Percentiles rank a stretch among this genome's conserved stretches.
Conservation (phyloP, 2,888 invertebrate species). For the Eupelmus urozonus region DNA sequence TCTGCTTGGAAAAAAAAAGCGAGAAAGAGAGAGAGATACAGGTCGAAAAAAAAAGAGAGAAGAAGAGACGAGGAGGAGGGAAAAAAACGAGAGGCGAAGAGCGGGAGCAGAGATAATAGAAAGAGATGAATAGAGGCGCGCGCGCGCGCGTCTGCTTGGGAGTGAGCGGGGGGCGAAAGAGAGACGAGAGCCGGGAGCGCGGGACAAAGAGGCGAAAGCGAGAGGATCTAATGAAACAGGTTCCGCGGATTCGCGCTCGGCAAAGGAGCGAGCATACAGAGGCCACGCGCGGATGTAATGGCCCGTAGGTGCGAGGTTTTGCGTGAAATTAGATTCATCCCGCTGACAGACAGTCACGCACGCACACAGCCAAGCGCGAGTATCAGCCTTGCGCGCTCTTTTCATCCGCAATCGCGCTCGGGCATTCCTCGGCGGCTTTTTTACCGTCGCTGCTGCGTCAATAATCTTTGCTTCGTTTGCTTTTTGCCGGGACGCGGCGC, state of each 20-base stretch:
- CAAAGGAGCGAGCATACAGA: conserved; percentile 39
- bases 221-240: conserved; percentile 63
- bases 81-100: conserved; percentile 40
- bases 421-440: neutral
- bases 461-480: neutral
- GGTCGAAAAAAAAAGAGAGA: conserved; percentile 56
- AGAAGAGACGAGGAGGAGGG: conserved; percentile 34
- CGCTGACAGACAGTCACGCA: neutral
- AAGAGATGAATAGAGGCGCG: conserved; percentile 53
- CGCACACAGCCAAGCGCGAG: neutral
- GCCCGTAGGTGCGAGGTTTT: conserved; percentile 67
- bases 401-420: neutral
- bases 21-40: conserved; percentile 57
- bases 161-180: conserved; percentile 27
- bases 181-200: conserved; percentile 38
- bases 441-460: too few species aligned
- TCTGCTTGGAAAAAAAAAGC: conserved; percentile 57
- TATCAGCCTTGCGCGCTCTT: neutral
- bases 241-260: conserved; percentile 55
- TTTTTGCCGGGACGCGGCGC: too few species aligned
- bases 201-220: conserved; percentile 53
- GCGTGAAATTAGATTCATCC: conserved; percentile 74
- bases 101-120: conserved; percentile 45
- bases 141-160: conserved; percentile 23
- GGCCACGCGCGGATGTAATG: conserved; percentile 64